Conservation (phyloP, 1,140 invertebrate species). For the Heliconius himera region DNA sequence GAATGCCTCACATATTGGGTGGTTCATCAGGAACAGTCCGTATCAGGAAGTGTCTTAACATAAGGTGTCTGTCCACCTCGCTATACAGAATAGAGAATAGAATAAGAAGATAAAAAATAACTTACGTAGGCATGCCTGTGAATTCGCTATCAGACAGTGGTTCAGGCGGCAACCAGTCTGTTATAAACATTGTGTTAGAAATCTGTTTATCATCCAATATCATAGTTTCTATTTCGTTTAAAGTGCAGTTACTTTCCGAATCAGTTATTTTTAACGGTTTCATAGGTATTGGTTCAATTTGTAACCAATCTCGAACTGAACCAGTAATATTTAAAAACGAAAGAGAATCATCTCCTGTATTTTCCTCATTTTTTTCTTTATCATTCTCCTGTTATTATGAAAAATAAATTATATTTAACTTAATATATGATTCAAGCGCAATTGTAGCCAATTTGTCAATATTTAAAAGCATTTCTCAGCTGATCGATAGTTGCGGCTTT, state of each 20-base stretch:
- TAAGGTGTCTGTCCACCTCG: too few relatives aligned
- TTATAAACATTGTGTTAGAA: slow-evolving; percentile 60
- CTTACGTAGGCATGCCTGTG: slow-evolving; percentile 71
- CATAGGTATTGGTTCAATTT: slow-evolving; percentile 59
- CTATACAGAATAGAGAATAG: too few relatives aligned
- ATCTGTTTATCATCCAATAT: slow-evolving; percentile 15
- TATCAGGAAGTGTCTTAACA: too few relatives aligned
- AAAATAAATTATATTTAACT: not conserved
- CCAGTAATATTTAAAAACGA: slow-evolving; percentile 68
- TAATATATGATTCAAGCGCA: too few relatives aligned
- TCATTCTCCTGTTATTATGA: slow-evolving; percentile 32
- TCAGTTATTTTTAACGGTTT: slow-evolving; percentile 46
- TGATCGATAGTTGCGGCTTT: too few relatives aligned
- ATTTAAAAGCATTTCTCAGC: too few relatives aligned
- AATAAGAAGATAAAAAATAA: slow-evolving; percentile 17
- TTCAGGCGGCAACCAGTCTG: slow-evolving; percentile 69
- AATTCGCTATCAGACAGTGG: slow-evolving; percentile 73
- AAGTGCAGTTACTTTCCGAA: slow-evolving; percentile 42
- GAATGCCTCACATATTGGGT: too few relatives aligned
- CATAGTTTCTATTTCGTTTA: slow-evolving; percentile 30
- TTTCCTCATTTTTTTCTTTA: slow-evolving; percentile 13
- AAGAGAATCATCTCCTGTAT: slow-evolving; percentile 45
- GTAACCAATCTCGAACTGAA: slow-evolving; percentile 65
- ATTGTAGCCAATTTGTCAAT: too few relatives aligned
- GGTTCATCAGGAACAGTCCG: too few relatives aligned